Percentiles rank a stretch among this genome's conserved stretches.
phyloP scores from a whole-genome alignment of 2,797 vertebrate species.

The Diceros bicornis region DNA sequence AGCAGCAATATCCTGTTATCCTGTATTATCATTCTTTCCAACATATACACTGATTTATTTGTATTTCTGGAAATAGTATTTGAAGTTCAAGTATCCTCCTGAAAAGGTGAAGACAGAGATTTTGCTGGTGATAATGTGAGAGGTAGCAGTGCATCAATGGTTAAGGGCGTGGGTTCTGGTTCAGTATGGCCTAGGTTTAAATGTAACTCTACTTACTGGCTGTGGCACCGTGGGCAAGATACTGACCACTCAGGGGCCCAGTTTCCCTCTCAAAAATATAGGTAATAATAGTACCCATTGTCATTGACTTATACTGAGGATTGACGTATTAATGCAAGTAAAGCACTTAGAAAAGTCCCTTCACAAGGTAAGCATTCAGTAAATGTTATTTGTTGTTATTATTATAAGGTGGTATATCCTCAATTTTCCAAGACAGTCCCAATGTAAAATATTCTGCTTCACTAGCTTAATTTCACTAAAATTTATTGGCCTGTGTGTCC shows the following conservation, averaged over 20 bases:
- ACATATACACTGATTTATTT: neutral
- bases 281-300: neutral
- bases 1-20: neutral
- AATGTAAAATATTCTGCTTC: conserved; percentile 8
- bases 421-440: neutral
- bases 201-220: neutral
- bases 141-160: neutral
- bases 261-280: neutral
- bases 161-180: neutral
- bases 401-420: neutral
- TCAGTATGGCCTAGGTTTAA: neutral
- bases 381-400: conserved; percentile 16
- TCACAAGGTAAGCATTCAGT: neutral
- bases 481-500: neutral
- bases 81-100: neutral
- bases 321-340: neutral
- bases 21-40: neutral
- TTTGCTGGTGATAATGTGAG: neutral
- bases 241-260: neutral
- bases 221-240: neutral
- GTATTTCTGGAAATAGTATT: conserved; percentile 24
- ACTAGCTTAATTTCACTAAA: neutral
- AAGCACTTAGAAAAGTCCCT: neutral
- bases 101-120: neutral
- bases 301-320: neutral